Evolutionary conservation across 35 echinoderm and acorn worm genomes (phyloP).

Genomic region (Patiria miniata): DNA sequence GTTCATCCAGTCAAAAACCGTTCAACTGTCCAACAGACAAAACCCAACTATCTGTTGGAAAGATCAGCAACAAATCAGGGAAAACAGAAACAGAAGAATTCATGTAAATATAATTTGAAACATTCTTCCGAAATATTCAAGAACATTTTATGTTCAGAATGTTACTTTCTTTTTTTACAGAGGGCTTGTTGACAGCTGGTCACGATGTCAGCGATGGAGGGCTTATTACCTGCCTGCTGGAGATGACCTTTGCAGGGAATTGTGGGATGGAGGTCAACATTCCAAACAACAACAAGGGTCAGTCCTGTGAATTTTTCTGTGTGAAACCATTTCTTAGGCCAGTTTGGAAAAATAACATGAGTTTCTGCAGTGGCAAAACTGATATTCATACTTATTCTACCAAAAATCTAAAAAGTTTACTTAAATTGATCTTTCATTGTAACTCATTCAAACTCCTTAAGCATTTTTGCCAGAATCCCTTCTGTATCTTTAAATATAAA

Average conservation of each 20-base stretch:
- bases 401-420: too few species aligned
- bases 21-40: too few species aligned
- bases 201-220: constrained; percentile 99
- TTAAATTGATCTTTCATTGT: too few species aligned
- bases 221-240: constrained; percentile 84
- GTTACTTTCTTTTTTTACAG: constrained; percentile 29
- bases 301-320: neutral
- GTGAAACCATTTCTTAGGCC: too few species aligned
- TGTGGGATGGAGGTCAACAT: constrained; percentile 84
- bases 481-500: too few species aligned
- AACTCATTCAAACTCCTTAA: too few species aligned
- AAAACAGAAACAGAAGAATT: neutral
- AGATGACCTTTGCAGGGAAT: constrained; percentile 99
- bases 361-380: too few species aligned
- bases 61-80: neutral
- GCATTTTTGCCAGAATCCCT: too few species aligned
- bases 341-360: too few species aligned
- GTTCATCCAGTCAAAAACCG: neutral
- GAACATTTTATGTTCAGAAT: neutral
- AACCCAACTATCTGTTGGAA: neutral
- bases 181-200: constrained; percentile 71
- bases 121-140: neutral
- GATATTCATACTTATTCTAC: too few species aligned
- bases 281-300: constrained; percentile 52
- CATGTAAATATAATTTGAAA: neutral